Percentiles rank a stretch among this genome's conserved stretches.
phyloP scores from a whole-genome alignment of 2,888 invertebrate genomes.

The Drosophila ezoana region DNA sequence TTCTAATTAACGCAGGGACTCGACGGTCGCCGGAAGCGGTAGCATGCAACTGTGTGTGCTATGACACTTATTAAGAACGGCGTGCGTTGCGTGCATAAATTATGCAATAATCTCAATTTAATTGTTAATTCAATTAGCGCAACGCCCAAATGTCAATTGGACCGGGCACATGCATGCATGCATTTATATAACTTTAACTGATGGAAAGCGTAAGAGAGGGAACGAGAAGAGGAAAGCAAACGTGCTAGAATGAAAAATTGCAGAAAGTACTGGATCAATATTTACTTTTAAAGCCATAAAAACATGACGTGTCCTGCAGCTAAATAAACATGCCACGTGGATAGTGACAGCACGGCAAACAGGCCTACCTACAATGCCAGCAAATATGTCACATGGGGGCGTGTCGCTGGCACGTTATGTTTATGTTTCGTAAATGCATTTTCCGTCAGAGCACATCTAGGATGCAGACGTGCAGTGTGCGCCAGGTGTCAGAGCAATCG shows the following conservation, averaged over 20 bases:
- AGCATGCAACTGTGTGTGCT: conserved; percentile 16
- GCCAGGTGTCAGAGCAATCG: conserved; percentile 30
- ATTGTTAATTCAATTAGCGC: conserved; percentile 72
- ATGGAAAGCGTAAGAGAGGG: not conserved
- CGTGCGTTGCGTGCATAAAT: conserved; percentile 62
- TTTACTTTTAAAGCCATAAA: conserved; percentile 57
- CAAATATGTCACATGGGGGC: conserved; percentile 31
- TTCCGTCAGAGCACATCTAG: conserved; percentile 30
- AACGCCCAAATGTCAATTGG: conserved; percentile 47
- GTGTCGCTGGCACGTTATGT: conserved; percentile 56
- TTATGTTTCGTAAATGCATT: conserved; percentile 77
- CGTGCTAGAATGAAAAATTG: conserved; percentile 19
- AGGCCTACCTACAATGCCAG: conserved; percentile 21
- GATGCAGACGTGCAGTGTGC: conserved; percentile 11
- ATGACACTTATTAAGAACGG: conserved; percentile 51
- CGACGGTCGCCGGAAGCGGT: not conserved
- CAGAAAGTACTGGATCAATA: conserved; percentile 41
- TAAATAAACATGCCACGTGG: conserved; percentile 62
- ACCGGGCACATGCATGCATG: not conserved
- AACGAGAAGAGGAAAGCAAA: not conserved
- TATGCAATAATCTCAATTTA: conserved; percentile 66
- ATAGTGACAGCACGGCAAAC: conserved; percentile 29
- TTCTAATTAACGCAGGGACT: conserved; percentile 16
- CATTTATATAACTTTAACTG: conserved; percentile 4
- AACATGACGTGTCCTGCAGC: conserved; percentile 46